Base-by-base conservation (phyloP, 2,888 invertebrate species). In the Miltochrista miniata region DNA sequence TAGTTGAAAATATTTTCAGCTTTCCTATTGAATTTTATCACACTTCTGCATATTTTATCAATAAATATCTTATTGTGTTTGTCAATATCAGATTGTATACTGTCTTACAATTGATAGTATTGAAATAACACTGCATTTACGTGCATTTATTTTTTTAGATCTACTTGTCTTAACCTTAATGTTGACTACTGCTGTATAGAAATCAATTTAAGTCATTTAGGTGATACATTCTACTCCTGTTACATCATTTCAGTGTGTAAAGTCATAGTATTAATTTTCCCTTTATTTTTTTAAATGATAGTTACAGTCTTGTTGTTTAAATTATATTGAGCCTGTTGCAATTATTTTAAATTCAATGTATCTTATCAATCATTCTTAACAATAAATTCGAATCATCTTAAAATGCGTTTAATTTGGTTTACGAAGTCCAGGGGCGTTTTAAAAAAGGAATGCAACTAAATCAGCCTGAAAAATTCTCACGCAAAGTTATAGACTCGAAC, bases 321-420 rank as follows among this genome's bases (percentile, higher is more conserved):
- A n/a, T n/a, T n/a, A n/a, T n/a, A n/a, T n/a, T n/a, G n/a, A n/a
- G n/a, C n/a, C n/a, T n/a, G n/a, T n/a, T n/a, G n/a, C n/a, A n/a
- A n/a, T n/a, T n/a, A n/a, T n/a, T n/a, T n/a, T n/a, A 2, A n/a
- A 29, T 24, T 45, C 47, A 50, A 58, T 64, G 35, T 67, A 54
- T 39, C 24, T 74, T 70, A 54, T 71, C 48, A 70, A 69, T 70
- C 71, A 72, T 71, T 64, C 68, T 53, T 70, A 72, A 49, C 41
- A 61, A 73, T 72, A 74, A 74, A 76, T 43, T 54, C 60, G 59
- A 69, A 69, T 36, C 10, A 63, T 72, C 68, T 61, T 56, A 62
- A 56, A 14, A 18, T 1, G 5, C 54, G 41, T 61, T 64, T 67
- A 45, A 63, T 66, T 55, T n/a, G 24, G 30, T 45, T 38, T 14